Conservation (phyloP, 2,113 vertebrate species). For the Anoura caudifer region DNA sequence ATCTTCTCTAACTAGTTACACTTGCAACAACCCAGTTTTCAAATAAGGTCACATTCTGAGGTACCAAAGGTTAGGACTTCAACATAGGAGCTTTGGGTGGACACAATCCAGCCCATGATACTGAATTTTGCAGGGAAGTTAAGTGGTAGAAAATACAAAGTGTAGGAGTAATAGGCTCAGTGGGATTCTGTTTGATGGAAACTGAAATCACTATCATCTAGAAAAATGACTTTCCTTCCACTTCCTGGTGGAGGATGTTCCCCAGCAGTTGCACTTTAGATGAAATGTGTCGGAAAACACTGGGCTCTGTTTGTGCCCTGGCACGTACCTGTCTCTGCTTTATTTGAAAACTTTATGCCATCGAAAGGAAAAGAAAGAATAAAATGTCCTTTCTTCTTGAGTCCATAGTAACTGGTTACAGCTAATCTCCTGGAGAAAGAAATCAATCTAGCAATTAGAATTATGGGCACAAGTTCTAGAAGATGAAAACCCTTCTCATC, state of each 20-base stretch:
- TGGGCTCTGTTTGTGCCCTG: not conserved
- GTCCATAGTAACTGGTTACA: not conserved
- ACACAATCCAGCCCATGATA: not conserved
- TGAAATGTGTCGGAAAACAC: not conserved
- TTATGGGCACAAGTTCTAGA: constrained; percentile 50
- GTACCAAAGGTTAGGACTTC: not conserved
- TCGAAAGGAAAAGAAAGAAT: not conserved
- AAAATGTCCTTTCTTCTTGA: not conserved
- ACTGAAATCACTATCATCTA: not conserved
- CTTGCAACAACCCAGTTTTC: not conserved
- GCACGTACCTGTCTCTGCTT: not conserved
- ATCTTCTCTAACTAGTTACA: not conserved
- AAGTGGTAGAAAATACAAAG: not conserved
- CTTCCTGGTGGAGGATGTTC: not conserved
- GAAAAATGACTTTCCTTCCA: not conserved
- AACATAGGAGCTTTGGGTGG: not conserved
- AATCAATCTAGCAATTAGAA: constrained; percentile 50
- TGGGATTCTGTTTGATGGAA: not conserved
- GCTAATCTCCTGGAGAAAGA: constrained; percentile 36
- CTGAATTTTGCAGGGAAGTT: not conserved
- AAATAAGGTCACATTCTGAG: not conserved
- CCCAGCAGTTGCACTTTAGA: not conserved
- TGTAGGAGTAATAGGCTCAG: not conserved
- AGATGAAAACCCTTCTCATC: constrained; percentile 74
- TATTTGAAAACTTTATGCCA: not conserved